These are phyloP conservation scores for Python bivittatus DNA, from an alignment of 2,113 vertebrate species.

Conservation along the genomic window DNA sequence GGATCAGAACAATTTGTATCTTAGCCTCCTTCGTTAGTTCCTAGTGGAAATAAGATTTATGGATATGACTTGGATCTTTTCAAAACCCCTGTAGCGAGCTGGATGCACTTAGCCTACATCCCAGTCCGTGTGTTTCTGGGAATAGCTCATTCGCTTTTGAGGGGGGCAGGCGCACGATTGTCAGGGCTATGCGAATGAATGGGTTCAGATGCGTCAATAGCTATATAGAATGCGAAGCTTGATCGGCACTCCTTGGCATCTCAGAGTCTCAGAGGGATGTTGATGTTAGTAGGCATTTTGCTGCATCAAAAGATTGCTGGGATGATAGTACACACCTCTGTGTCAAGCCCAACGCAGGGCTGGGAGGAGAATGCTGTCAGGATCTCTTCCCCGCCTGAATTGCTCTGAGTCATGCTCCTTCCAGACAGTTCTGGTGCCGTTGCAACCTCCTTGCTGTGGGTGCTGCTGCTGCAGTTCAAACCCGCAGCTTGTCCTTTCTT, in stretches of 20 bases:
- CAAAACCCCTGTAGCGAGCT: neutral
- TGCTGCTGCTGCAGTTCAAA: neutral
- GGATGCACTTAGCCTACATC: neutral
- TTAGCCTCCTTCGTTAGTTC: neutral
- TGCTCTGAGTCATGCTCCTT: slow-evolving; percentile 38
- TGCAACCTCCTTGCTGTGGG: slow-evolving; percentile 6
- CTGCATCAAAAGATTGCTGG: neutral
- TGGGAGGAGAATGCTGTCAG: neutral
- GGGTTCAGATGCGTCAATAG: neutral
- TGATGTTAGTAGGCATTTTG: neutral
- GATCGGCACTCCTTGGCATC: neutral
- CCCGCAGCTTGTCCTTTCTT: neutral
- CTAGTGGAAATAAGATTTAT: neutral
- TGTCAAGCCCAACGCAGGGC: neutral
- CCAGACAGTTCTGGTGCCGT: slow-evolving; percentile 16
- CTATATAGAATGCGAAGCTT: neutral
- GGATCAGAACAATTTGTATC: neutral
- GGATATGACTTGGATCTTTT: neutral
- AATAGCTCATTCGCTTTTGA: neutral
- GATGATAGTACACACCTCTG: too few species aligned
- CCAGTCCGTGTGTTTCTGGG: neutral
- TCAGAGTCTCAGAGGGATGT: neutral
- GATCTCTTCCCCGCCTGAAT: fast-evolving
- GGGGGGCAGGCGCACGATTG: neutral
- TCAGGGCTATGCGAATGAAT: neutral